These are phyloP conservation scores for Apotomis betuletana DNA, from an alignment of 2,888 invertebrate genomes.

Conservation along the genomic window DNA sequence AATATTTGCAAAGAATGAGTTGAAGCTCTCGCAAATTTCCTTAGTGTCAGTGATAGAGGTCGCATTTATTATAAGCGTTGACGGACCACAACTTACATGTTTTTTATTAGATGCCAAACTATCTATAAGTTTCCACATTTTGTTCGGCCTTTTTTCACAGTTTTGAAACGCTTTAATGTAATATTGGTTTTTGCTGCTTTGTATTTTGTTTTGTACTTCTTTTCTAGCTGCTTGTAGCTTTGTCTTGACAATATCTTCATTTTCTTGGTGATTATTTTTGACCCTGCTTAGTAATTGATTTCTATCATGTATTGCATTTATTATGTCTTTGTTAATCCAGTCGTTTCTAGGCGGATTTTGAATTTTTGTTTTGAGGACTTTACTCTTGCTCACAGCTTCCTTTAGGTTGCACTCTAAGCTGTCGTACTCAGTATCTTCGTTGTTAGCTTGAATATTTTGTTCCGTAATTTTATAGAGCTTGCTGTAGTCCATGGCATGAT, in stretches of 20 bases:
- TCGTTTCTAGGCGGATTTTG: slow-evolving; percentile 28
- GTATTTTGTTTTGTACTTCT: slow-evolving; percentile 1
- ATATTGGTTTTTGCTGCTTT: neutral
- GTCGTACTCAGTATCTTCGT: neutral
- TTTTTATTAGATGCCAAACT: slow-evolving; percentile 30
- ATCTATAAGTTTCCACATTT: slow-evolving; percentile 42
- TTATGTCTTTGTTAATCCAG: slow-evolving; percentile 3
- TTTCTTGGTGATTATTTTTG: neutral
- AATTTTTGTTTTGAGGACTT: slow-evolving; percentile 20
- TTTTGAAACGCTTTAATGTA: slow-evolving; percentile 25
- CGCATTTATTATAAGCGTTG: too few relatives aligned
- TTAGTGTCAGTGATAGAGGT: slow-evolving; percentile 8
- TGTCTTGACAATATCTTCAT: neutral
- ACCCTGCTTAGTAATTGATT: slow-evolving; percentile 19
- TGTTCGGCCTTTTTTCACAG: slow-evolving; percentile 21
- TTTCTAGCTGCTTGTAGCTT: slow-evolving; percentile 5
- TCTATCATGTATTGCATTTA: slow-evolving; percentile 33
- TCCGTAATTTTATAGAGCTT: neutral
- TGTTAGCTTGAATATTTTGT: neutral
- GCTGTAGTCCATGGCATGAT: slow-evolving; percentile 4
- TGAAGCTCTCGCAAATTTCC: too few relatives aligned
- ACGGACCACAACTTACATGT: slow-evolving; percentile 22
- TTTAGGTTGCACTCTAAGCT: neutral
- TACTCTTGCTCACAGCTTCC: slow-evolving; percentile 2
- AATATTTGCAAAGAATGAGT: too few relatives aligned